A percentile compares a stretch with the other conserved stretches of the same genome.
Evolutionary conservation across 53 echinoderm and acorn worm species (phyloP).

Genomic region (Paracentrotus lividus): DNA sequence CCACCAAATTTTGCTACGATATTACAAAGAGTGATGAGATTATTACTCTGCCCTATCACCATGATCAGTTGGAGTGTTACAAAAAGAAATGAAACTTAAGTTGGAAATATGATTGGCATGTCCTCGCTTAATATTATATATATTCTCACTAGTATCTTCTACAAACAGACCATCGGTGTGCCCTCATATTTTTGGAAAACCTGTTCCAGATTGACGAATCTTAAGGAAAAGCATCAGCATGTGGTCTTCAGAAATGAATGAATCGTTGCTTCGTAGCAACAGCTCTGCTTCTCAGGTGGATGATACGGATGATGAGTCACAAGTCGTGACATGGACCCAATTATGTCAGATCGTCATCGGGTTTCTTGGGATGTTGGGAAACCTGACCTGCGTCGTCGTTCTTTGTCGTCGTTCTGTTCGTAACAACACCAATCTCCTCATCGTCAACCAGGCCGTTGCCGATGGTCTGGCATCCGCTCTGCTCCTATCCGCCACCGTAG

Average conservation of each 20-base stretch:
- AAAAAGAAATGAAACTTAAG: no score
- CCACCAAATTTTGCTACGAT: no score
- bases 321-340: background rate
- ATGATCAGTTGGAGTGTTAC: no score
- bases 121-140: no score
- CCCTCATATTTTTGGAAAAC: background rate
- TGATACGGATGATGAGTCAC: background rate
- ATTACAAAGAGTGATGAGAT: no score
- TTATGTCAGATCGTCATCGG: constrained; percentile 66
- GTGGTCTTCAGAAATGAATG: background rate
- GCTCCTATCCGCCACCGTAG: constrained; percentile 60
- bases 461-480: constrained; percentile 80
- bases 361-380: constrained; percentile 65
- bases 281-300: background rate
- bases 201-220: background rate
- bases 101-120: no score
- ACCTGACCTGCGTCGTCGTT: constrained; percentile 67
- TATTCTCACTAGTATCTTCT: no score
- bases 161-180: no score
- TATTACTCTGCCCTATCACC: no score
- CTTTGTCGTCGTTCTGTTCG: constrained; percentile 73
- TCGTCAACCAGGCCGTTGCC: constrained; percentile 86
- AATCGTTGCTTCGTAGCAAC: background rate
- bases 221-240: background rate
- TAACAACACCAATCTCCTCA: constrained; percentile 80